Conservation (phyloP, 2,797 vertebrate species). For the Scleropages formosus region DNA sequence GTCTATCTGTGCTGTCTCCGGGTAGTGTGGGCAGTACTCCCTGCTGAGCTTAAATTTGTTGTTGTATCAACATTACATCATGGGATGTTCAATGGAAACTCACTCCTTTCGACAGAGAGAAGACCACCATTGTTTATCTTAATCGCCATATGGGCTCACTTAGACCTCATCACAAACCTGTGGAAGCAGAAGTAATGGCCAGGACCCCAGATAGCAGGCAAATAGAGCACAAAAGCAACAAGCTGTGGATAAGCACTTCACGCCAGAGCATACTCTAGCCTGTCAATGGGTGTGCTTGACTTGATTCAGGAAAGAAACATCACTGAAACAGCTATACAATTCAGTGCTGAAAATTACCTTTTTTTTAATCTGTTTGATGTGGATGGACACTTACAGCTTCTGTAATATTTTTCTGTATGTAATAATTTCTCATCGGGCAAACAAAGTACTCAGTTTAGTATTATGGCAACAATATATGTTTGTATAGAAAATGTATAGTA, state of each 20-base stretch:
- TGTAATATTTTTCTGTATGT: neutral
- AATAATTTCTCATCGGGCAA: neutral
- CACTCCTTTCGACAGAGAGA: slow-evolving; percentile 54
- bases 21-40: no score
- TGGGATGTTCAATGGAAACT: slow-evolving; percentile 34
- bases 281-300: slow-evolving; percentile 20
- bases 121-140: slow-evolving; percentile 71
- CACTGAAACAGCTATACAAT: neutral
- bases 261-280: slow-evolving; percentile 30
- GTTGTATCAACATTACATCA: slow-evolving; percentile 2
- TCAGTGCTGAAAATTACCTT: neutral
- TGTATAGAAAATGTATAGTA: no score
- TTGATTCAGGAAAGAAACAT: neutral
- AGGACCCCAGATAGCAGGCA: slow-evolving; percentile 50
- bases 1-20: no score
- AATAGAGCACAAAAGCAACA: slow-evolving; percentile 53
- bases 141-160: slow-evolving; percentile 69
- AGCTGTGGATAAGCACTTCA: slow-evolving; percentile 25
- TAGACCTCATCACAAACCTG: slow-evolving; percentile 53
- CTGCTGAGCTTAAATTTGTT: neutral
- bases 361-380: no score
- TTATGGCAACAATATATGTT: neutral
- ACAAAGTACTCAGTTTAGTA: no score
- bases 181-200: slow-evolving; percentile 61
- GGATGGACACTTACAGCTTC: neutral